Base-by-base conservation (phyloP, 2,888 invertebrate species). In the Piscicola geometra region DNA sequence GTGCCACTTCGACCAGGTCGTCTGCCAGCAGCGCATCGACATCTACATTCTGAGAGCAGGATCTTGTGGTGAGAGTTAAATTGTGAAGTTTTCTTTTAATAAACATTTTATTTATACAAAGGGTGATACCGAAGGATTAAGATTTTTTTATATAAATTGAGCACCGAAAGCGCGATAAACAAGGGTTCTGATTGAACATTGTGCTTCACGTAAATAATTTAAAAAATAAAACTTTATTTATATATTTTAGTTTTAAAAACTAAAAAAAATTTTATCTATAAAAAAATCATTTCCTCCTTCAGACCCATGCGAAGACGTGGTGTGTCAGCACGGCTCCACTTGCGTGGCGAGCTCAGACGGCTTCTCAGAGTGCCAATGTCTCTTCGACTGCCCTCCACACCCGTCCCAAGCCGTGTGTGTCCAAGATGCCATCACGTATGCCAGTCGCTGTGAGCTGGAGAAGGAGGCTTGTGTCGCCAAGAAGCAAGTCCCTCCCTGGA, bases 221-320 rank as follows among this genome's bases (percentile, higher is more conserved):
- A n/a, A n/a, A n/a, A n/a, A n/a, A n/a, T n/a, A n/a, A n/a, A n/a
- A n/a, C n/a, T n/a, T n/a, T n/a, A n/a, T n/a, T n/a, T n/a, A n/a
- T n/a, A n/a, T n/a, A n/a, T n/a, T n/a, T n/a, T n/a, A n/a, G n/a
- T 50, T 50, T 50, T 50, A 15, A 50, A 50, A 50, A 15, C 21
- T 15, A 50, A 50, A 15, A 50, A 21, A 15, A 21, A 15, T 50
- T 50, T 50, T 21, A 50, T 50, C 15, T 50, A 50, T 50, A 50
- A 15, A 50, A 15, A 50, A n/a, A n/a, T n/a, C n/a, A n/a, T n/a
- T n/a, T n/a, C n/a, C n/a, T n/a, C 30, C 12, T n/a, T 2, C 68
- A 67, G 71, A 71, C 41, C 50, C 52, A 18, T 71, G 71, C 30
- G 32, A 71, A 30, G 50, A 71, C 21, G n/a, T 71, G 32, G 21